Conservation (phyloP, 2,888 invertebrate species). For the Elysia crispata region DNA sequence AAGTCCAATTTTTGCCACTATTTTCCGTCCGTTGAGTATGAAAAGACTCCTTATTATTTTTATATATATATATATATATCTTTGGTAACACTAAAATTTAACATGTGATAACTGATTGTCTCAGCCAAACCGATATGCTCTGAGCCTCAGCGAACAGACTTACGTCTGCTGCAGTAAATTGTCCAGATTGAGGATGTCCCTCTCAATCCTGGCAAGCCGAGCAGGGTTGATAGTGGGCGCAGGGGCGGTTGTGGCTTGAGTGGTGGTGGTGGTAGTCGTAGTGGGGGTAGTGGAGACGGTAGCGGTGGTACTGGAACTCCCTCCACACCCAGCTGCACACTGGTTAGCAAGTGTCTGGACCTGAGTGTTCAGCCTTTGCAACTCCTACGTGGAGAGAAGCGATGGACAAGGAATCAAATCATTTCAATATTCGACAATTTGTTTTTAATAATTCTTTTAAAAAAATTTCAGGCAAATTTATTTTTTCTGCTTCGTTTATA, state of each 20-base stretch:
- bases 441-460: no score
- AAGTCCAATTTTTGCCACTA: no score
- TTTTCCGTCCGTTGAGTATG: no score
- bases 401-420: neutral
- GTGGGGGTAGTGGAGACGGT: neutral
- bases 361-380: neutral
- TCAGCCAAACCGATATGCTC: no score
- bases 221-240: conserved; percentile 9
- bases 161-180: neutral
- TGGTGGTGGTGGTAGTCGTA: neutral
- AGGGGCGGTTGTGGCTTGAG: neutral
- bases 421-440: no score
- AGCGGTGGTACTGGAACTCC: neutral
- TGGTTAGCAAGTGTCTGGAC: neutral
- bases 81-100: no score
- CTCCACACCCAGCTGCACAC: no score
- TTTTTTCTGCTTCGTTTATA: neutral
- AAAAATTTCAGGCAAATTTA: neutral
- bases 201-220: neutral
- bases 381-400: neutral
- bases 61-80: no score
- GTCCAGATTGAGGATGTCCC: neutral
- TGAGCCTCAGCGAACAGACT: no score
- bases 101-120: no score
- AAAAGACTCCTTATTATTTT: no score